Conservation (phyloP, 2,888 invertebrate species). For the Rhopalosiphum nymphaeae region DNA sequence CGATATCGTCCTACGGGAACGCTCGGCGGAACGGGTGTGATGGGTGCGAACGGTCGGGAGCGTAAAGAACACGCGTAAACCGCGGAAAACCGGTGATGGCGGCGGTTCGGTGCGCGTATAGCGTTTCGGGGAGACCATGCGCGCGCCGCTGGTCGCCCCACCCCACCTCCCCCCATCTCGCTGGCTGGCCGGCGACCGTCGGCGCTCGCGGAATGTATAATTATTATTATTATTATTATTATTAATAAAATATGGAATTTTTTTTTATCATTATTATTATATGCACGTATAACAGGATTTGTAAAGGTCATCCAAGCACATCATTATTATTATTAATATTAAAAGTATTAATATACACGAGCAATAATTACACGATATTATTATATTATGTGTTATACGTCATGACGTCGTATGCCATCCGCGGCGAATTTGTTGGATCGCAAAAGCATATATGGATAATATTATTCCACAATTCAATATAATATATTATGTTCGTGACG, state of each 20-base stretch:
- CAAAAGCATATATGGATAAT: background rate
- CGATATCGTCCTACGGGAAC: background rate
- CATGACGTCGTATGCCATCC: background rate
- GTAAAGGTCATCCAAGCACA: background rate
- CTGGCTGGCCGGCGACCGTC: background rate
- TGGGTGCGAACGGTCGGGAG: background rate
- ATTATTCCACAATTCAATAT: background rate
- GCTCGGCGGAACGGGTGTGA: background rate
- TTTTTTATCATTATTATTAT: background rate
- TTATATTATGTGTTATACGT: background rate
- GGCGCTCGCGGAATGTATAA: background rate
- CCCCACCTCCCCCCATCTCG: background rate
- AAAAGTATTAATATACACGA: background rate
- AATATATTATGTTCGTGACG: background rate
- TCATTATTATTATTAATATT: background rate
- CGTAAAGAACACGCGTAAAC: background rate
- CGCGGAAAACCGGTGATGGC: background rate
- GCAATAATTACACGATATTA: background rate
- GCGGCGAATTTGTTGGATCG: background rate
- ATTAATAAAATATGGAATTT: background rate
- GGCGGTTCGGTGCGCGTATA: background rate
- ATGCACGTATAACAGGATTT: constrained; percentile 1
- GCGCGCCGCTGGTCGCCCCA: background rate
- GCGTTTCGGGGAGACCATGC: background rate
- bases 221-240: too few relatives aligned